Evolutionary conservation across 37 sponge, comb jelly and placozoan genomes (phyloP).

Genomic region (Crambe crambe): DNA sequence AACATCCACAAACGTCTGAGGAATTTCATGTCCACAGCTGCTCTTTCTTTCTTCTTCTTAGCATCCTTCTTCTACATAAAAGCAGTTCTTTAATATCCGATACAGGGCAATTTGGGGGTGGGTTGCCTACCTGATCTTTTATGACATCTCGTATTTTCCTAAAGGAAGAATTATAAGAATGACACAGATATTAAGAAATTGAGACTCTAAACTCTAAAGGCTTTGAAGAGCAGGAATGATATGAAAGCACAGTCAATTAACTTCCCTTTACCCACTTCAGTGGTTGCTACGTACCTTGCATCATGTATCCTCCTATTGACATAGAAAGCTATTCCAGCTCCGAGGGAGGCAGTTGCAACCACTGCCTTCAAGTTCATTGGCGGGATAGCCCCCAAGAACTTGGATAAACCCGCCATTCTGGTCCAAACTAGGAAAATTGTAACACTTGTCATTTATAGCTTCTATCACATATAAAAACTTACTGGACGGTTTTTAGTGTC

Average conservation of each 20-base stretch:
- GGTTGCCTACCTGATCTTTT: constrained; percentile 1
- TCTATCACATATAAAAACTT: too few relatives aligned
- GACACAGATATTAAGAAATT: background rate
- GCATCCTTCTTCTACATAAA: background rate
- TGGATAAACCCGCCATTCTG: constrained; percentile 22
- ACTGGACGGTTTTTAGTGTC: too few relatives aligned
- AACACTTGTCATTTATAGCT: too few relatives aligned
- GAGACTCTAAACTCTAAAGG: background rate
- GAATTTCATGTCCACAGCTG: constrained; percentile 78
- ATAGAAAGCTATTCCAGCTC: constrained; percentile 15
- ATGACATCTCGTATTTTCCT: constrained; percentile 25
- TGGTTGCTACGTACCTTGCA: background rate
- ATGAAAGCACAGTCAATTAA: too few relatives aligned
- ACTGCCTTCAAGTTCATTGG: background rate
- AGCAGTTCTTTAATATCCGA: too few relatives aligned
- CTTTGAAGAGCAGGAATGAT: too few relatives aligned
- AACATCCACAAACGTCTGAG: constrained; percentile 50
- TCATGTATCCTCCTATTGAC: constrained; percentile 10
- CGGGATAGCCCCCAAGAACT: background rate
- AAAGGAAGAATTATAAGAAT: background rate
- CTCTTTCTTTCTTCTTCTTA: constrained; percentile 53
- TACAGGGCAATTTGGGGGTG: background rate
- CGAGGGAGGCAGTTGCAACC: background rate
- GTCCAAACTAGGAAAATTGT: too few relatives aligned
- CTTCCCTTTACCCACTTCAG: too few relatives aligned